Base-by-base conservation (phyloP, 2,888 invertebrate genomes). In the Nysson spinosus region DNA sequence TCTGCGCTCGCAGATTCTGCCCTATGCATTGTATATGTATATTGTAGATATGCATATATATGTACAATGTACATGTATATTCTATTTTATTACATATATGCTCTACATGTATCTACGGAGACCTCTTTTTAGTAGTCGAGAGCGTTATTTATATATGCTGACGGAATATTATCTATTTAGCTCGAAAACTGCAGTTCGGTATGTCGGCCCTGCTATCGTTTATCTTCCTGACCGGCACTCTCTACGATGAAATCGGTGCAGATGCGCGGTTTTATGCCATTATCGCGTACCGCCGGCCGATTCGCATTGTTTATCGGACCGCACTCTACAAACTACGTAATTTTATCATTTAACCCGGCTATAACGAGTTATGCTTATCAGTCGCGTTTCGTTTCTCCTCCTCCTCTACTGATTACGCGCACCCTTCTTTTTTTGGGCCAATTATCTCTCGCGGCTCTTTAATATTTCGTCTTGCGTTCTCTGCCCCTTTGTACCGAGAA, bases 141-240 rank as follows among this genome's bases (percentile, higher is more conserved):
- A 40, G 24, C 30, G 39, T 49, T 72, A 62, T 64, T 74, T 65
- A 55, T 55, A 61, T 26, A 30, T 7, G 16, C 11, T 9, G 37
- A 52, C 55, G 52, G 42, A 12, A 16, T 14, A 35, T 57, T 74
- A 75, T 74, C 72, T 68, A 68, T 71, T 49, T 65, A 68, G 66
- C 49, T 69, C 46, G 60, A 69, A 73, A 73, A 75, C 57, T 71
- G 62, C 43, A 55, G 26, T 37, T 19, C 32, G 49, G 43, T 54
- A 44, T 6, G 16, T 42, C 40, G 4, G 17, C 35, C 11, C 19
- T 44, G n/a, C 40, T 30, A 55, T 43, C 34, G 49, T 49, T 74
- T 71, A 63, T 58, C 55, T 35, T 11, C 22, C 2, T 20, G 43
- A 12, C 34, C 62, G 49, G n/a, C n/a, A n/a, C n/a, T 26, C 40